phyloP scores from a whole-genome alignment of 2,888 invertebrate genomes.

The Philaethria dido region DNA sequence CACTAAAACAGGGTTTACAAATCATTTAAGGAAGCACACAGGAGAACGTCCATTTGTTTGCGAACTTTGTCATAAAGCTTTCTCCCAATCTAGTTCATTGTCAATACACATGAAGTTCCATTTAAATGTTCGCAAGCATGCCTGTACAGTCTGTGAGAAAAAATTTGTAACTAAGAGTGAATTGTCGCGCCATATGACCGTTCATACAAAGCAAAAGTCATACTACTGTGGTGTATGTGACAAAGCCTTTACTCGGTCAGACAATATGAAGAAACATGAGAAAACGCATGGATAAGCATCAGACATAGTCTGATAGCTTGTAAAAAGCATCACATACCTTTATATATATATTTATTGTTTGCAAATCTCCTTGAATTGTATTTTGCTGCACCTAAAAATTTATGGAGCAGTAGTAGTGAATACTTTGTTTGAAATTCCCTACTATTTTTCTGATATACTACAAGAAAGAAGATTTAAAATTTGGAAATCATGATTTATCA shows the following conservation, averaged over 20 bases:
- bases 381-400: neutral
- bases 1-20: slow-evolving; percentile 82
- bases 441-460: neutral
- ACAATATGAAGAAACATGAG: slow-evolving; percentile 83
- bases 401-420: neutral
- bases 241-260: slow-evolving; percentile 81
- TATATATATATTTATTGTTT: slow-evolving; percentile 3
- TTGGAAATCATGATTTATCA: neutral
- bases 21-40: slow-evolving; percentile 79
- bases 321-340: slow-evolving; percentile 41
- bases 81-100: slow-evolving; percentile 80
- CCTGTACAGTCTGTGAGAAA: slow-evolving; percentile 81
- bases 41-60: slow-evolving; percentile 81
- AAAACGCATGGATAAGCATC: slow-evolving; percentile 77
- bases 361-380: neutral
- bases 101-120: slow-evolving; percentile 83
- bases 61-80: slow-evolving; percentile 80
- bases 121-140: slow-evolving; percentile 80
- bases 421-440: neutral
- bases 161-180: slow-evolving; percentile 83
- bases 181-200: slow-evolving; percentile 82
- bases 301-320: slow-evolving; percentile 35
- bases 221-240: slow-evolving; percentile 82
- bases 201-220: slow-evolving; percentile 81
- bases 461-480: neutral